phyloP scores from a whole-genome alignment of 1,140 invertebrate species.

The Platyura marginata region DNA sequence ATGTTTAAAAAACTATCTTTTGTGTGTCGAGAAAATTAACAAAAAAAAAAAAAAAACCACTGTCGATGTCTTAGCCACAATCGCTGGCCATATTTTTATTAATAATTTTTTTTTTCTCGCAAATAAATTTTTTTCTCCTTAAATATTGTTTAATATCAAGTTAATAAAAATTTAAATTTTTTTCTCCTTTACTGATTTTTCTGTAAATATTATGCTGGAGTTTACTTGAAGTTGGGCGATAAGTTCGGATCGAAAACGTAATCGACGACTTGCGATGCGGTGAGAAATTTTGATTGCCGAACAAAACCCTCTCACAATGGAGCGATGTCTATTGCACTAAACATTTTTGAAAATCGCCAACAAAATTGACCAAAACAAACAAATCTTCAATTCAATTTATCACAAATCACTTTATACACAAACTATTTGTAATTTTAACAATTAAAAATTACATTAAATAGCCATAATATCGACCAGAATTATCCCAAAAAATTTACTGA shows the following conservation, averaged over 20 bases:
- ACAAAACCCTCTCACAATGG: neutral
- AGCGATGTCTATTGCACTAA: neutral
- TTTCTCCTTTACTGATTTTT: neutral
- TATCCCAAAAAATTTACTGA: neutral
- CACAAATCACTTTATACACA: neutral
- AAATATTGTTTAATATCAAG: neutral
- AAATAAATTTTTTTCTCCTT: neutral
- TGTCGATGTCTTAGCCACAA: neutral
- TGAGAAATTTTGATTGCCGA: neutral
- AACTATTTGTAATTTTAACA: neutral
- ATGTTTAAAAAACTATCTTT: too few relatives aligned
- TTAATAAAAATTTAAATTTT: neutral
- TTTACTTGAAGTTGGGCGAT: too few relatives aligned
- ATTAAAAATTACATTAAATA: neutral
- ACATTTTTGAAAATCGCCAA: neutral
- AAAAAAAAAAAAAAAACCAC: conserved; percentile 1
- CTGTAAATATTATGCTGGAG: too few relatives aligned
- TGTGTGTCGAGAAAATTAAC: too few relatives aligned
- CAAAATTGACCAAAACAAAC: neutral
- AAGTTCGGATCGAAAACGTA: neutral
- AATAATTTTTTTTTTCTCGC: neutral
- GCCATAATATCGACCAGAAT: neutral
- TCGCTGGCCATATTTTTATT: neutral
- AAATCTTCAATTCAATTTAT: neutral
- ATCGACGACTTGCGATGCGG: neutral